A percentile compares a stretch with the other conserved stretches of the same genome.
These are phyloP conservation scores for Pocillopora verrucosa DNA, from an alignment of 64 coral and sea anemone genomes.

Conservation along the genomic window DNA sequence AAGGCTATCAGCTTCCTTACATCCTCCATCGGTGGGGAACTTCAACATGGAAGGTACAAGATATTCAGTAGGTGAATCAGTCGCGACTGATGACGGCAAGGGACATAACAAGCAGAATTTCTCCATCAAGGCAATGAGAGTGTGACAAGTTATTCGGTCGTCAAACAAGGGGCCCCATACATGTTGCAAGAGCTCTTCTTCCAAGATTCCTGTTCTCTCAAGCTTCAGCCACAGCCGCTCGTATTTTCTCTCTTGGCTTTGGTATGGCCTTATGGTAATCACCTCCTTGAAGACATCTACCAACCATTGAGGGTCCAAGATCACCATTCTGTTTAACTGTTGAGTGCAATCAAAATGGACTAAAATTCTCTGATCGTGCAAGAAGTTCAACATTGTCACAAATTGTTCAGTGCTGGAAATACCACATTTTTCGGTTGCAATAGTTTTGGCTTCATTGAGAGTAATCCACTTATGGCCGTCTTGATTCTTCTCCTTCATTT, in stretches of 20 bases:
- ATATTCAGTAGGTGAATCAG: background rate
- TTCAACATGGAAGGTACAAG: constrained; percentile 38
- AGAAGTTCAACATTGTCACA: background rate
- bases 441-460: background rate
- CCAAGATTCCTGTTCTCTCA: constrained; percentile 23
- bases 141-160: background rate
- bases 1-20: background rate
- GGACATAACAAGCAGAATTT: constrained; percentile 41
- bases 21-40: constrained; percentile 11
- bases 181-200: constrained; percentile 13
- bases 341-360: background rate
- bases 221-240: background rate
- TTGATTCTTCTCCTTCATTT: background rate
- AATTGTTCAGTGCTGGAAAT: background rate
- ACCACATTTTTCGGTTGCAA: background rate
- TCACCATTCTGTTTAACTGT: background rate
- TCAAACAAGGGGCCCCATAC: constrained; percentile 31
- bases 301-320: constrained; percentile 20
- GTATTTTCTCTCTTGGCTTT: too few species aligned
- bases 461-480: background rate
- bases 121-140: constrained; percentile 43
- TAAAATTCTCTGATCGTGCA: background rate
- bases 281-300: background rate
- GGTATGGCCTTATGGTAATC: background rate
- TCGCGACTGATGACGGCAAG: background rate